Conservation (phyloP, 1,140 invertebrate genomes). For the Spodoptera litura region DNA sequence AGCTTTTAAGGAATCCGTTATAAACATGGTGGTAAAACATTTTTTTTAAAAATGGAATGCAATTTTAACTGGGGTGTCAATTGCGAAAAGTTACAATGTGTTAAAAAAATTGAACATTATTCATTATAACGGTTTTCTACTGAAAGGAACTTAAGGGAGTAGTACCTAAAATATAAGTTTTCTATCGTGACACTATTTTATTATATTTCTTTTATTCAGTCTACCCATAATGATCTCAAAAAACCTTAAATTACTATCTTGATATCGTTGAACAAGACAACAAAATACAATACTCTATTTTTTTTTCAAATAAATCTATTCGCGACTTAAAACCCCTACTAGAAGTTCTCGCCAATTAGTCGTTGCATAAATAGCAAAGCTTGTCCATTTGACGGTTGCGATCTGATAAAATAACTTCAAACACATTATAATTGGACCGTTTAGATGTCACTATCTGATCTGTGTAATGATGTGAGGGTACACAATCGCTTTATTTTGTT, state of each 20-base stretch:
- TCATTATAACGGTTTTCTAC: constrained; percentile 3
- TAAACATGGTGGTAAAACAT: constrained; percentile 18
- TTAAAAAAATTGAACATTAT: neutral
- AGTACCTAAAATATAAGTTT: too few relatives aligned
- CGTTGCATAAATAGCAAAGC: constrained; percentile 1
- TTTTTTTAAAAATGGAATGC: constrained; percentile 17
- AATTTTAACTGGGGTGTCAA: constrained; percentile 6
- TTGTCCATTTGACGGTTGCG: neutral
- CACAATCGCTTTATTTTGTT: neutral
- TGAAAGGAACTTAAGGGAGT: too few relatives aligned
- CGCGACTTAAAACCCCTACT: neutral
- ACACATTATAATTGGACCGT: constrained; percentile 19
- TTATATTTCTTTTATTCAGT: too few relatives aligned
- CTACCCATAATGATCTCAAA: too few relatives aligned
- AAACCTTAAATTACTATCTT: too few relatives aligned
- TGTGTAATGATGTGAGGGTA: neutral
- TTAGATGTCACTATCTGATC: constrained; percentile 15
- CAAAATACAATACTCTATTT: too few relatives aligned
- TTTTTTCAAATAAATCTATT: too few relatives aligned
- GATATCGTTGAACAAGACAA: too few relatives aligned
- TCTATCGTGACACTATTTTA: too few relatives aligned
- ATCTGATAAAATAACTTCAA: constrained; percentile 18
- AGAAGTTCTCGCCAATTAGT: neutral
- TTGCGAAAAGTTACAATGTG: constrained; percentile 7
- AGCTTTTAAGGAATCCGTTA: constrained; percentile 40